Base-by-base conservation (phyloP, 2,797 vertebrate genomes). In the Oophaga sylvatica region DNA sequence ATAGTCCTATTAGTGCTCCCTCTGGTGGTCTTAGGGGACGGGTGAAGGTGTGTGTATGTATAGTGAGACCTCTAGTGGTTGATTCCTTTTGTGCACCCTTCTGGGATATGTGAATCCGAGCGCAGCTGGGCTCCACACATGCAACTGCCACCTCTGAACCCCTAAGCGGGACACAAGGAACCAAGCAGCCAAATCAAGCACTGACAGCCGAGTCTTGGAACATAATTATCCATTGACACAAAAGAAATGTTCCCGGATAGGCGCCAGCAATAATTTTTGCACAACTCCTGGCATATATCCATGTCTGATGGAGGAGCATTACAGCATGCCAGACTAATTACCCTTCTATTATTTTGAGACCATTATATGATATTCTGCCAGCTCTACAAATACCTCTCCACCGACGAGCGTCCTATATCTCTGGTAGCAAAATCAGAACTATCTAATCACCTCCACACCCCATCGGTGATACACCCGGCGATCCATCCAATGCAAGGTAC, bases 261-360 rank as follows among this genome's bases (percentile, higher is more conserved):
- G 73, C 22, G 73, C 73, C 73, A 76, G 45, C 45, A 76, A 20
- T 26, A 5, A 22, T 41, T 73, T 45, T 53, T 76, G 73, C 20
- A 53, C n/a, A n/a, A 11, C 12, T 56, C 75, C 22, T 77, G 75
- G 75, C 48, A 77, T 15, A 26, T 16, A 5, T 53, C 75, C 75
- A 77, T 13, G 75, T 77, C 48, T 77, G 75, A 76, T 76, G 73
- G 73, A 76, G n/a, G 29, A 45, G 56, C 76, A 29, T 16, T 59
- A n/a, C 59, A 59, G 31, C 3, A 31, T 22, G 56, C 56, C 77
- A 79, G 31, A 79, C n/a, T 59, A 59, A 79, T 59, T 60, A 29
- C 56, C 56, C 26, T 59, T 10, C 53, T 60, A 31, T 79, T 59
- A 60, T 79, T 57, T 26, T 19, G 31, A 79, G 56, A 59, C 75